Conservation (phyloP, 2,888 invertebrate genomes). For the Athalia rosae region DNA sequence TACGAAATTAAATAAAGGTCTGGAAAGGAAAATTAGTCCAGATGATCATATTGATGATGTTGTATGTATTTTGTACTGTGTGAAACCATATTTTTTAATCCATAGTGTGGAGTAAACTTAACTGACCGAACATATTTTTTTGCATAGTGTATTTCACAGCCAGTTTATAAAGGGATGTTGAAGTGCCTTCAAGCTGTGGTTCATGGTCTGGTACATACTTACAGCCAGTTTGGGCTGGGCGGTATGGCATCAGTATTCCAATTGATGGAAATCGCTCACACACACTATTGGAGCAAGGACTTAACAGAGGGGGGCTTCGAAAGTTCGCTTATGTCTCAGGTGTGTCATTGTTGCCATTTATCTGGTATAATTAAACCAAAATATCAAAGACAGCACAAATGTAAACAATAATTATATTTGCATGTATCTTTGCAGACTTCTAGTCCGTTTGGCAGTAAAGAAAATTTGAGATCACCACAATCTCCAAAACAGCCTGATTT, state of each 20-base stretch:
- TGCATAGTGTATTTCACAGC: constrained; percentile 87
- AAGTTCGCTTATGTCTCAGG: constrained; percentile 75
- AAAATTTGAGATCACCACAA: constrained; percentile 81
- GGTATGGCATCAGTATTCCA: constrained; percentile 99
- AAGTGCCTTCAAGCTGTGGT: constrained; percentile 93
- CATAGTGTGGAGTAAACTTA: not conserved
- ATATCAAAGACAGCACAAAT: not conserved
- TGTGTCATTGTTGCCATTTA: constrained; percentile 51
- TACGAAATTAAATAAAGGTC: constrained; percentile 94
- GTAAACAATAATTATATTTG: not conserved
- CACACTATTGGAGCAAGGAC: constrained; percentile 97
- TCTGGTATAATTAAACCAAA: not conserved
- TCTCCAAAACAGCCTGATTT: constrained; percentile 72
- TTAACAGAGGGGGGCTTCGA: constrained; percentile 77
- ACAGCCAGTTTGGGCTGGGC: constrained; percentile 93
- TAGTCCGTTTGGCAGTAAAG: constrained; percentile 82
- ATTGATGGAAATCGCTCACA: constrained; percentile 98
- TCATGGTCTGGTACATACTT: constrained; percentile 93
- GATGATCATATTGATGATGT: constrained; percentile 99
- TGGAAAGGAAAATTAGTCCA: constrained; percentile 93
- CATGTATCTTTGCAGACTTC: constrained; percentile 73
- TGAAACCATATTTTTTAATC: constrained; percentile 44
- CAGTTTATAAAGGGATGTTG: constrained; percentile 97
- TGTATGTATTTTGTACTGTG: constrained; percentile 77
- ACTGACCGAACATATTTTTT: not conserved